Base-by-base conservation (phyloP, 53 echinoderm and acorn worm genomes). In the Echinarachnius parma region DNA sequence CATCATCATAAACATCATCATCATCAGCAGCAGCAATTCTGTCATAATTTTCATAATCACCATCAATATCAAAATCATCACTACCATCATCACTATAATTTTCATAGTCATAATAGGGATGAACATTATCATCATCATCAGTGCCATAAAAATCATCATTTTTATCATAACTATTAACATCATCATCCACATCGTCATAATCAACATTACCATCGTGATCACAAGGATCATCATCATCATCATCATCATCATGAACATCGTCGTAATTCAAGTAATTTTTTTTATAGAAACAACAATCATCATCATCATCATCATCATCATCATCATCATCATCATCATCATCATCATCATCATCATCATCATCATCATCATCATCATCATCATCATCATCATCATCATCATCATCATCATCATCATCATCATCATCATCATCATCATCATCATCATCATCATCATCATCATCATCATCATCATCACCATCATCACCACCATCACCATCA, bases 101-200 rank as follows among this genome's bases (percentile, higher is more conserved):
- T 24, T 27, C 39, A 45, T 24, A 26, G 26, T 26, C 39, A 45
- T 25, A n/a, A n/a, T n/a, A n/a, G n/a, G n/a, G 19, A 45, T 25
- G 26, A 63, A 24, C 63, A 63, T 9, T 28, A 63, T 26, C 45
- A 64, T 28, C 64, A 46, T 28, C 46, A 64, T n/a, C 44, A 64
- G 2, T 23, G 27, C n/a, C n/a, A n/a, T n/a, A n/a, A n/a, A n/a
- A n/a, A n/a, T n/a, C n/a, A n/a, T n/a, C n/a, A n/a, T n/a, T n/a
- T n/a, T n/a, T n/a, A n/a, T n/a, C n/a, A n/a, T n/a, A n/a, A n/a
- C n/a, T n/a, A n/a, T n/a, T n/a, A 39, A 9, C 42, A 39, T 39
- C 13, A 13, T 39, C 42, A 39, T 39, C 42, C 7, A 7, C 13
- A 39, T 39, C 42, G 13, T 1, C 35, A 62, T 4, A 34, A 62